Conservation (phyloP, 2,888 invertebrate genomes). For the Clusia tigrina region DNA sequence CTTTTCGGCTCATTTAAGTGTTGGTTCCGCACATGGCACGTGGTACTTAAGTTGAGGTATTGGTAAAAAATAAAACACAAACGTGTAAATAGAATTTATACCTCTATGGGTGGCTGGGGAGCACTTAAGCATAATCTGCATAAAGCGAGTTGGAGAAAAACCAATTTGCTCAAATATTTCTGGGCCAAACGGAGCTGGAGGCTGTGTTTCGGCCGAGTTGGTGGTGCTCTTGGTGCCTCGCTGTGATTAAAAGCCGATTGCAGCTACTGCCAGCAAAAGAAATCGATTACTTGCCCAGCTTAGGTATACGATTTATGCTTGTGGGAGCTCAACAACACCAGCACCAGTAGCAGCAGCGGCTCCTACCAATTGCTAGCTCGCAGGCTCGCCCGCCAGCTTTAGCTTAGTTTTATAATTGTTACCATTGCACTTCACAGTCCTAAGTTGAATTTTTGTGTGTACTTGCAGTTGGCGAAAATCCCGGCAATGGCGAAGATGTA, state of each 20-base stretch:
- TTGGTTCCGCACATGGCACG: not conserved
- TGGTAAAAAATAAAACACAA: constrained; percentile 56
- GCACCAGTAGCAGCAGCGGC: not conserved
- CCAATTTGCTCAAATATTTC: constrained; percentile 36
- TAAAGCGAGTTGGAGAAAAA: constrained; percentile 37
- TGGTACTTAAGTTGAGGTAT: constrained; percentile 17
- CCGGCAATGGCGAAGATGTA: constrained; percentile 38
- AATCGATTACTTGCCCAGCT: not conserved
- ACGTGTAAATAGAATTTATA: constrained; percentile 63
- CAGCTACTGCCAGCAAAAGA: not conserved
- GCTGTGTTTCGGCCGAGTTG: not conserved
- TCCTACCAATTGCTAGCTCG: not conserved
- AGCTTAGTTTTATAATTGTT: too few relatives aligned
- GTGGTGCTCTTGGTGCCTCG: constrained; percentile 14
- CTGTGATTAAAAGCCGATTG: not conserved
- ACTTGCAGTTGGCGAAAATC: constrained; percentile 47
- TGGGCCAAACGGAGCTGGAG: constrained; percentile 11
- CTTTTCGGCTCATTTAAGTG: constrained; percentile 54
- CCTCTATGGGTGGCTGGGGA: constrained; percentile 59
- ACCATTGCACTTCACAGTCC: constrained; percentile 10
- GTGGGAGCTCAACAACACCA: not conserved
- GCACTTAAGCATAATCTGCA: constrained; percentile 62
- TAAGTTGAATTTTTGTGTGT: constrained; percentile 20
- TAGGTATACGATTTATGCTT: not conserved
- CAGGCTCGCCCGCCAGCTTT: not conserved